These are phyloP conservation scores for Thunnus albacares DNA, from an alignment of 2,797 vertebrate genomes.

Conservation along the genomic window DNA sequence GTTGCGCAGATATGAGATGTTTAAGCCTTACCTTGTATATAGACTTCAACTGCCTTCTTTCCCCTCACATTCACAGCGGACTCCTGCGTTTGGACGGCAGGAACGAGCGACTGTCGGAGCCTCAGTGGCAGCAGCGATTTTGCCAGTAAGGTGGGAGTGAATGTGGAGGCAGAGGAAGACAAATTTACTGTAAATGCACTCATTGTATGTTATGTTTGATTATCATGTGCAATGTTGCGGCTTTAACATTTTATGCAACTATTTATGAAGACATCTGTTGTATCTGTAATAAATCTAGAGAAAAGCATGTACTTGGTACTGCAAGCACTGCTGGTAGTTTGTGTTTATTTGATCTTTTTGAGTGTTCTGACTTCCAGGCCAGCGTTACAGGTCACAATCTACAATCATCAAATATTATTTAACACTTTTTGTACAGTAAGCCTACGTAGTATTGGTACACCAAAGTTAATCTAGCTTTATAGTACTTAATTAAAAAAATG, in stretches of 20 bases:
- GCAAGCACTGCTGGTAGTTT: conserved; percentile 93
- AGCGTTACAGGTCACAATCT: conserved; percentile 66
- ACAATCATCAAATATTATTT: conserved; percentile 75
- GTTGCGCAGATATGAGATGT: conserved; percentile 94
- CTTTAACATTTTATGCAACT: conserved; percentile 99
- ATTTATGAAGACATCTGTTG: conserved; percentile 99
- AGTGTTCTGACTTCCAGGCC: conserved; percentile 68
- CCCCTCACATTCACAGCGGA: conserved; percentile 79
- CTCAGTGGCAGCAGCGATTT: conserved; percentile 61
- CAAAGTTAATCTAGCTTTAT: conserved; percentile 87
- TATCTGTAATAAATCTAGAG: conserved; percentile 99
- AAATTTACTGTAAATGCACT: conserved; percentile 97
- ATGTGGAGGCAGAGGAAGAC: conserved; percentile 87
- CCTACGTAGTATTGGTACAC: conserved; percentile 83
- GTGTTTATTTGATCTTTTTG: conserved; percentile 85
- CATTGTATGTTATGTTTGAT: conserved; percentile 92
- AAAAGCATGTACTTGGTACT: conserved; percentile 95
- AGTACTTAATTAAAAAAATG: conserved; percentile 69
- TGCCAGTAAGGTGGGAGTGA: conserved; percentile 78
- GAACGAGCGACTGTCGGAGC: conserved; percentile 60
- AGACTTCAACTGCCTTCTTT: conserved; percentile 82
- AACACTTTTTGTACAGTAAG: conserved; percentile 78
- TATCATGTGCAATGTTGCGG: conserved; percentile 99
- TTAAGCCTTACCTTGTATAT: conserved; percentile 99
- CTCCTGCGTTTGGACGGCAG: conserved; percentile 74